Conservation (phyloP, 2,888 invertebrate species). For the Dorcus hopei region DNA sequence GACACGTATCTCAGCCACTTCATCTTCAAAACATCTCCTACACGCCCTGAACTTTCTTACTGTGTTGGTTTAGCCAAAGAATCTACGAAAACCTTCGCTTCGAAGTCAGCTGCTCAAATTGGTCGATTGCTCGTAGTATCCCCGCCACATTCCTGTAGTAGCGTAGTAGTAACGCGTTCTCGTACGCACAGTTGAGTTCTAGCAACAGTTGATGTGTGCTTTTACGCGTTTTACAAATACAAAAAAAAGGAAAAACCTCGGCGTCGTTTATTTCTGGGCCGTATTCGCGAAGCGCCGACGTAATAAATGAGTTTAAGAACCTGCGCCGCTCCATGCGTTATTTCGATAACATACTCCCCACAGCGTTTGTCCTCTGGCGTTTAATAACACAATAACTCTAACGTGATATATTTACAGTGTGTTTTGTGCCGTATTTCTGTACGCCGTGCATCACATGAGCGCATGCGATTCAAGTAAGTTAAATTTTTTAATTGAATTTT, state of each 20-base stretch:
- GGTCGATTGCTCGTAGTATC: slow-evolving; percentile 44
- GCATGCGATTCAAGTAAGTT: no score
- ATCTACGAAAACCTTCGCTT: slow-evolving; percentile 21
- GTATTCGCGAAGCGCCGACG: no score
- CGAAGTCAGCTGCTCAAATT: slow-evolving; percentile 18
- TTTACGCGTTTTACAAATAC: background rate
- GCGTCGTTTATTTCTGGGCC: slow-evolving; percentile 3
- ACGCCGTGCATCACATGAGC: no score
- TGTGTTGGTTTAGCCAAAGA: slow-evolving; percentile 33
- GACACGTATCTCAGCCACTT: slow-evolving; percentile 32
- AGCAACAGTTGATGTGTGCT: slow-evolving; percentile 20
- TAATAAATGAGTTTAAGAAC: no score
- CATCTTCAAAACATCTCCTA: slow-evolving; percentile 43
- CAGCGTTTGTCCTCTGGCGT: no score
- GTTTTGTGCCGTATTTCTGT: no score
- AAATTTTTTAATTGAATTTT: no score
- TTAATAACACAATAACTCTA: no score
- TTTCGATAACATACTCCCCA: no score
- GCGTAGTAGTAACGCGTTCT: slow-evolving; percentile 35
- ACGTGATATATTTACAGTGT: no score
- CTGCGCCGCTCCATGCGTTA: no score
- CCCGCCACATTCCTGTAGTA: slow-evolving; percentile 46
- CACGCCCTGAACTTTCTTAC: slow-evolving; percentile 48
- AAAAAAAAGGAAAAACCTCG: slow-evolving; percentile 5
- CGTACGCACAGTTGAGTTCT: slow-evolving; percentile 27